Evolutionary conservation across 2,888 invertebrate species (phyloP), one percentile per base, ranked within the genome.

Genomic region (Trachelus tabidus): DNA sequence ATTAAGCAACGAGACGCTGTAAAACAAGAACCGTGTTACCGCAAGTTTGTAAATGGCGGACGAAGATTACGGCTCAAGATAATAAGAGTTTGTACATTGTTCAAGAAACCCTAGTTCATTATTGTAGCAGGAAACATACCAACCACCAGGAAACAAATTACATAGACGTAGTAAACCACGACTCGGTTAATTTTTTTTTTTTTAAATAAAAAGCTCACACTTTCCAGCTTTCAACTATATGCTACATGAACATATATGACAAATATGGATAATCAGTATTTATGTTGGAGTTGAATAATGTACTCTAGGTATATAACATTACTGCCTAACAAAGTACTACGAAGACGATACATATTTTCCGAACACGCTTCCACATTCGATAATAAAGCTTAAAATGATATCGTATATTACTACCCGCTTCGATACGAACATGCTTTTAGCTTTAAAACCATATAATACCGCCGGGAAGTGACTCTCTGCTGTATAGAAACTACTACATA

Each of bases 351-450:
- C 23, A 56, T 9, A 56, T 56, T 56, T 56, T 56, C 56, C 56
- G 9, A 56, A 56, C 56, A 9, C 23, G 56, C 2, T 56, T 6
- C 23, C 9, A 23, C 23, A 23, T 23, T 56, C 6, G 23, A 73
- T 77, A 73, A 79, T 77, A 77, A 79, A 77, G 76, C 77, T 73
- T 73, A 56, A 12, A 35, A 73, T 75, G 79, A 81, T 82, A 76
- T 78, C 79, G 40, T 69, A 71, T 77, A 37, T 75, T 79, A 75
- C 77, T 76, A 76, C 68, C 78, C 75, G 75, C 75, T 37, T 75
- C 84, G 85, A 89, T 88, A 88, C 84, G 88, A 85, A 84, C 87
- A 87, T 85, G 89, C 89, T 90, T 90, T 90, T 89, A 89, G 87
- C 87, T 88, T 90, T 88, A 88, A 90, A 89, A 85, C 85, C 56